These are phyloP conservation scores for Linnaemya tessellans DNA, from an alignment of 2,888 invertebrate genomes.

Conservation along the genomic window DNA sequence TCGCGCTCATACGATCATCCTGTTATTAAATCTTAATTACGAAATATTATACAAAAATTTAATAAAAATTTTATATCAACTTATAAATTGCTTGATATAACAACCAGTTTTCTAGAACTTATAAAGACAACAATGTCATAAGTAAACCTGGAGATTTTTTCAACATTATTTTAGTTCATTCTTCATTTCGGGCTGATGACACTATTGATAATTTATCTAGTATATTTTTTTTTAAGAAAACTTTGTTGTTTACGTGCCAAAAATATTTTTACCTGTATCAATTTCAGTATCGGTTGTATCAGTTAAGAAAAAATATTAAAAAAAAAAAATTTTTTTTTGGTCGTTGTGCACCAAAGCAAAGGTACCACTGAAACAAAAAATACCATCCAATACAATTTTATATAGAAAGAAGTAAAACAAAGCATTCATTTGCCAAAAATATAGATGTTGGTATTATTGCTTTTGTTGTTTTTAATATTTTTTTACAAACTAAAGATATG, in stretches of 20 bases:
- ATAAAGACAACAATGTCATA: no score
- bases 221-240: constrained; percentile 43
- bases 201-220: constrained; percentile 69
- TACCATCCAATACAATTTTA: not conserved
- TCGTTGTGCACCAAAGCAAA: no score
- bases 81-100: no score
- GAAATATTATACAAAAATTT: no score
- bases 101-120: no score
- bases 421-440: constrained; percentile 62
- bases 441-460: constrained; percentile 45
- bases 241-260: constrained; percentile 70
- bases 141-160: no score
- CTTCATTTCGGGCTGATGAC: constrained; percentile 58
- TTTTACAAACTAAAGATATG: constrained; percentile 65
- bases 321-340: constrained; percentile 2
- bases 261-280: constrained; percentile 68
- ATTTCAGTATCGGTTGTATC: constrained; percentile 23
- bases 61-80: no score
- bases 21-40: no score
- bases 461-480: constrained; percentile 36
- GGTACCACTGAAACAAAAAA: not conserved
- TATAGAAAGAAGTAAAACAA: constrained; percentile 10
- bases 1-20: not conserved
- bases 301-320: not conserved
- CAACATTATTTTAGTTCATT: not conserved